Percentiles rank a stretch among this genome's conserved stretches.
Conservation (phyloP, 2,113 vertebrate genomes). For the Chloroceryle aenea region DNA sequence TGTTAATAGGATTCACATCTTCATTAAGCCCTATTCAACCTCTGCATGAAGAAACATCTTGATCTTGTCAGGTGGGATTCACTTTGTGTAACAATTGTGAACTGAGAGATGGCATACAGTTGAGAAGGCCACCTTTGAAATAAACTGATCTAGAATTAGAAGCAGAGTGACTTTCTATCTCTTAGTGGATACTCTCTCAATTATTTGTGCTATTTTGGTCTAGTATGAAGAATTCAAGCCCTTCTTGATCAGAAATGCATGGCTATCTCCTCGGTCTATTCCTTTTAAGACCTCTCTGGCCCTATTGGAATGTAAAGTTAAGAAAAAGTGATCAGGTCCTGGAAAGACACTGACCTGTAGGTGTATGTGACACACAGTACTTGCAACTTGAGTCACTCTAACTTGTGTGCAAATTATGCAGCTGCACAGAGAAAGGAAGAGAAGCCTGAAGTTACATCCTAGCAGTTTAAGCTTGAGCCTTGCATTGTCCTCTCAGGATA, state of each 20-base stretch:
- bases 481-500: not conserved
- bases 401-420: not conserved
- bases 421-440: not conserved
- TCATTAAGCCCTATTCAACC: not conserved
- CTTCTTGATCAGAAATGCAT: constrained; percentile 61
- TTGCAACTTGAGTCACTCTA: constrained; percentile 68
- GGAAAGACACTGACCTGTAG: constrained; percentile 78
- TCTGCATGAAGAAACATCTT: not conserved
- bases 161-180: not conserved
- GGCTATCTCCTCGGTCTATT: constrained; percentile 66
- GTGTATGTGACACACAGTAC: constrained; percentile 63
- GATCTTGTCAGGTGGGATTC: not conserved
- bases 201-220: constrained; percentile 27
- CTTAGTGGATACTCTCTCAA: not conserved
- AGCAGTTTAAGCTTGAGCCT: not conserved
- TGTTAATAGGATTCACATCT: not conserved
- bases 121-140: not conserved
- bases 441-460: not conserved
- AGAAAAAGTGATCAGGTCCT: constrained; percentile 73
- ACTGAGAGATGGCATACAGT: not conserved
- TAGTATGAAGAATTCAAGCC: constrained; percentile 82
- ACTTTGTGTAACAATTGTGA: not conserved
- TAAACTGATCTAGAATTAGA: not conserved
- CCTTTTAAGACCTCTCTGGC: constrained; percentile 72
- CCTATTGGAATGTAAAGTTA: constrained; percentile 76